Percentiles rank a stretch among this genome's conserved stretches.
phyloP scores from a whole-genome alignment of 2,797 vertebrate species.

The Enteromius treurensis region DNA sequence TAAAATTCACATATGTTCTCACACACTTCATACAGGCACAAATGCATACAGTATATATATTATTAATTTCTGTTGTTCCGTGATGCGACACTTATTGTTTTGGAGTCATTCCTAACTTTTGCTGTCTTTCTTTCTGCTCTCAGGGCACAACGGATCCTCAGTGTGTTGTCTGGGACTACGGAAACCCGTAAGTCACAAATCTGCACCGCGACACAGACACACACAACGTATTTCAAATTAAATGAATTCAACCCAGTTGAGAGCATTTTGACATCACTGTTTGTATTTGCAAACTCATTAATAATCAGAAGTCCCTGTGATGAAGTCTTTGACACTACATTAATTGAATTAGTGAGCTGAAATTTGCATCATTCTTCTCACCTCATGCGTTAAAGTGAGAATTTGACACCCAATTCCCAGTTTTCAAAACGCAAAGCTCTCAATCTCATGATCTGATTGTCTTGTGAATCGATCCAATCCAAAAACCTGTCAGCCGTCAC shows the following conservation, averaged over 20 bases:
- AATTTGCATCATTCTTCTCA: constrained; percentile 57
- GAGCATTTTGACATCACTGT: constrained; percentile 37
- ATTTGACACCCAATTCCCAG: constrained; percentile 40
- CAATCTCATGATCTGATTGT: constrained; percentile 28
- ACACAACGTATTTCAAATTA: constrained; percentile 14
- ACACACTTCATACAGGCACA: background rate
- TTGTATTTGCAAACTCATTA: constrained; percentile 62
- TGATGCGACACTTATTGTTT: background rate
- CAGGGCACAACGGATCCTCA: constrained; percentile 94
- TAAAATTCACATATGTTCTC: background rate
- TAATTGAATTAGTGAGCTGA: constrained; percentile 69
- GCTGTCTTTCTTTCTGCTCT: constrained; percentile 46
- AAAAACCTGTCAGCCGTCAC: constrained; percentile 1
- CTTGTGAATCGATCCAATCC: constrained; percentile 14
- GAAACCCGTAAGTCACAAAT: constrained; percentile 86
- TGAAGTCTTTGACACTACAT: constrained; percentile 65
- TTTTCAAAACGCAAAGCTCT: constrained; percentile 22
- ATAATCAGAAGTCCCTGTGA: constrained; percentile 64
- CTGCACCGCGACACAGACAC: background rate
- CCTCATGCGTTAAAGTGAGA: constrained; percentile 60
- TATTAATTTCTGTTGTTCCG: background rate
- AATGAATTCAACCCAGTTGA: constrained; percentile 40
- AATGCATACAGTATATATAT: background rate
- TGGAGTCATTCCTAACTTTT: constrained; percentile 44
- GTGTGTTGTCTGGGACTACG: constrained; percentile 95